A percentile compares a stretch with the other conserved stretches of the same genome.
Conservation (phyloP, 1,140 invertebrate genomes). For the Acromyrmex heyeri region DNA sequence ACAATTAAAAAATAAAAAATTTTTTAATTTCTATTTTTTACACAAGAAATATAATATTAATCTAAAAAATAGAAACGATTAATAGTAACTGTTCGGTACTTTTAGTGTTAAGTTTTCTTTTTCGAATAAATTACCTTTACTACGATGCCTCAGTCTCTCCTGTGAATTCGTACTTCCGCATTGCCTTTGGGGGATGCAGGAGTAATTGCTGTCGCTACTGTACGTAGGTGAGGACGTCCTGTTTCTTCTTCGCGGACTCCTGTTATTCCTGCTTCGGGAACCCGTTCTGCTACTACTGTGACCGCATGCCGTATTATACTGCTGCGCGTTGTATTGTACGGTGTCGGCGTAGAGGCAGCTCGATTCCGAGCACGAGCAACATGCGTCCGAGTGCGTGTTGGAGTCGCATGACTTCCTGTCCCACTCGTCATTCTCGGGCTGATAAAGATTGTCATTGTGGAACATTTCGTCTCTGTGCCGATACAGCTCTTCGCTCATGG, state of each 20-base stretch:
- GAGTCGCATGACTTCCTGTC: constrained; percentile 86
- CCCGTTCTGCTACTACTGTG: constrained; percentile 77
- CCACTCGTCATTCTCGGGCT: constrained; percentile 85
- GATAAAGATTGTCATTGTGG: constrained; percentile 81
- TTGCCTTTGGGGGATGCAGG: constrained; percentile 83
- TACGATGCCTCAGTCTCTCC: constrained; percentile 84
- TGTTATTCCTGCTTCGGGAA: constrained; percentile 81
- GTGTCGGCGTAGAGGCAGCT: constrained; percentile 86
- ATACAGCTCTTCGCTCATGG: constrained; percentile 82
- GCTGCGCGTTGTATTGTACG: constrained; percentile 81
- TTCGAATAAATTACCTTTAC: constrained; percentile 80
- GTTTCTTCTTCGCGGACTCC: constrained; percentile 81
- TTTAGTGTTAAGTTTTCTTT: neutral
- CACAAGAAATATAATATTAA: too few relatives aligned
- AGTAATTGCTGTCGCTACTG: constrained; percentile 85
- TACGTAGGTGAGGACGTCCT: constrained; percentile 84
- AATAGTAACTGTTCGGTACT: too few relatives aligned
- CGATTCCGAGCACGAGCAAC: constrained; percentile 86
- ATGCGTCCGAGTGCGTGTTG: constrained; percentile 85
- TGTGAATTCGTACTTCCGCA: constrained; percentile 83
- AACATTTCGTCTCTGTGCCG: constrained; percentile 83
- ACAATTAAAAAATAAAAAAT: too few relatives aligned
- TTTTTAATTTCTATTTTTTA: too few relatives aligned
- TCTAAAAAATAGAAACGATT: too few relatives aligned
- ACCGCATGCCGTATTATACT: constrained; percentile 37